phyloP scores from a whole-genome alignment of 2,113 vertebrate species.

The Brachyhypopomus occidentalis region DNA sequence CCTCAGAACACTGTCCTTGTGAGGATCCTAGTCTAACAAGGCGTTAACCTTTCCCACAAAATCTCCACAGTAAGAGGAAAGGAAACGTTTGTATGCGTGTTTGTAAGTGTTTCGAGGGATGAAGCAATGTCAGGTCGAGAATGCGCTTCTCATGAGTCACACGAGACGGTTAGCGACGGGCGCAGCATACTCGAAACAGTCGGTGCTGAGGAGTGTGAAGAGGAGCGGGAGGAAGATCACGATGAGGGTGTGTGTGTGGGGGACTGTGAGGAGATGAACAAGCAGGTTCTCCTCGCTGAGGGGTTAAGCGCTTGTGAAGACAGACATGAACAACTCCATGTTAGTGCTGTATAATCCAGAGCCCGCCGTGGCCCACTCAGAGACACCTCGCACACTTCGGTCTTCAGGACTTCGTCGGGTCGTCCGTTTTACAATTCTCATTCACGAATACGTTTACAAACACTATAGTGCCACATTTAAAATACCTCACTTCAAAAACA shows the following conservation, averaged over 20 bases:
- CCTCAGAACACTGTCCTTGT: constrained; percentile 24
- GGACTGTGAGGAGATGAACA: too few relatives aligned
- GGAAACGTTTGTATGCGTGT: too few relatives aligned
- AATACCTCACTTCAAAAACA: constrained; percentile 4
- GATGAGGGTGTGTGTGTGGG: too few relatives aligned
- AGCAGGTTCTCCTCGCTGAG: too few relatives aligned
- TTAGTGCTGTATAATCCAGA: too few relatives aligned
- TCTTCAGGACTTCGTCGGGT: too few relatives aligned
- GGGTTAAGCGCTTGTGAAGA: too few relatives aligned
- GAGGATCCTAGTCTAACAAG: constrained; percentile 6
- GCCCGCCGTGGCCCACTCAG: too few relatives aligned
- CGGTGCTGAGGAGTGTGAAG: too few relatives aligned
- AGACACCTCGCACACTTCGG: too few relatives aligned
- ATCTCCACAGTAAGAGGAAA: not conserved
- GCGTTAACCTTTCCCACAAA: constrained; percentile 30
- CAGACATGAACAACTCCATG: too few relatives aligned
- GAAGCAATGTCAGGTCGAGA: not conserved
- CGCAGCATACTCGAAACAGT: not conserved
- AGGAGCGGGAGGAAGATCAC: too few relatives aligned
- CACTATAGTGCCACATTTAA: not conserved
- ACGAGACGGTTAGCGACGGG: not conserved
- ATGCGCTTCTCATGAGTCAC: not conserved
- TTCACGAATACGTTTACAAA: not conserved
- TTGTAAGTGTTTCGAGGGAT: not conserved
- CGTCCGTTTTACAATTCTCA: not conserved